Percentiles rank a stretch among this genome's conserved stretches.
Evolutionary conservation across 2,113 vertebrate genomes (phyloP).

Genomic region (Hippolais icterina): DNA sequence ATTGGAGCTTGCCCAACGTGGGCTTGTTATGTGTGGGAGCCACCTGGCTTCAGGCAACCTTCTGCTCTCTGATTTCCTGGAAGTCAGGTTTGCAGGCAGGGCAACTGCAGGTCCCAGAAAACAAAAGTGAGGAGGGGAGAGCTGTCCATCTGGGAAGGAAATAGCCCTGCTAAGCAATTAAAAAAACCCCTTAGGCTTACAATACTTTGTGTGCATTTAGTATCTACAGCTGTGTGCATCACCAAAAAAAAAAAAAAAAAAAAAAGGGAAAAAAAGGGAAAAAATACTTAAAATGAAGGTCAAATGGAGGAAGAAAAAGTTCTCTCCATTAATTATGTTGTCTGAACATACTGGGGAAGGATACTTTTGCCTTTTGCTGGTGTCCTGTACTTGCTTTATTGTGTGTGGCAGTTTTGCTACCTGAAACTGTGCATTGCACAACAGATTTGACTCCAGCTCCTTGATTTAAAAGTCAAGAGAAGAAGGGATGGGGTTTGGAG

Average conservation of each 20-base stretch:
- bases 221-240: not conserved
- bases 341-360: not conserved
- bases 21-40: not conserved
- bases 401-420: not conserved
- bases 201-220: not conserved
- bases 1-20: fast-evolving
- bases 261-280: fast-evolving
- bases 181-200: not conserved
- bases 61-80: fast-evolving
- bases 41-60: not conserved
- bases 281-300: not conserved
- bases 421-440: not conserved
- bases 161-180: not conserved
- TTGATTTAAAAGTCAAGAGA: not conserved
- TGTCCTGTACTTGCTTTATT: not conserved
- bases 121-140: not conserved
- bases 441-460: not conserved
- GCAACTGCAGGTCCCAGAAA: not conserved
- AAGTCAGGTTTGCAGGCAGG: not conserved
- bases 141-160: not conserved
- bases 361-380: not conserved
- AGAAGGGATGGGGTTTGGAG: not conserved
- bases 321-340: not conserved
- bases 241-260: too few relatives aligned
- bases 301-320: not conserved